A percentile compares a stretch with the other conserved stretches of the same genome.
These are phyloP conservation scores for Anolis sagrei DNA, from an alignment of 2,113 vertebrate genomes.

Conservation along the genomic window DNA sequence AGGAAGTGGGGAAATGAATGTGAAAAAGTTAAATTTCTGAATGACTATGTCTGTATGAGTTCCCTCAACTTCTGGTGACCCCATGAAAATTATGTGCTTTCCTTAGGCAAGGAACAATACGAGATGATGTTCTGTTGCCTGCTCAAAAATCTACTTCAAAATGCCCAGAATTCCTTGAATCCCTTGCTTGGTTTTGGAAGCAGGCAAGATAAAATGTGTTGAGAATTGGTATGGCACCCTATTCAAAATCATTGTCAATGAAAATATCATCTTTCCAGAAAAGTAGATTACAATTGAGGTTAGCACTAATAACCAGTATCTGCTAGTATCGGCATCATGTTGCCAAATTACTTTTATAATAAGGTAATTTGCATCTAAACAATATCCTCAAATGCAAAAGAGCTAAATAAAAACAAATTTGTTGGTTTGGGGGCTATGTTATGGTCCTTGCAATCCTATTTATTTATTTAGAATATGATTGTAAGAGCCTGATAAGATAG, in stretches of 20 bases:
- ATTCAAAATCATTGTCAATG: background rate
- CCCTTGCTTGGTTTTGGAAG: too few species aligned
- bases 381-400: background rate
- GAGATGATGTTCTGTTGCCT: too few species aligned
- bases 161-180: too few species aligned
- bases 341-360: background rate
- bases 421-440: background rate
- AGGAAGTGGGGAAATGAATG: too few species aligned
- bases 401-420: background rate
- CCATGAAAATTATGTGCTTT: too few species aligned
- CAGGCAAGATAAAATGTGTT: too few species aligned
- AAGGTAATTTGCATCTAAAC: background rate
- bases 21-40: too few species aligned
- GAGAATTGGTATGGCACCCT: background rate
- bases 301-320: background rate
- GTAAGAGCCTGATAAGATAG: constrained; percentile 1
- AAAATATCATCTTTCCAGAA: background rate
- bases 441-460: background rate
- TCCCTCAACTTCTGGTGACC: too few species aligned
- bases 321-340: background rate
- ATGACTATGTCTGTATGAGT: too few species aligned
- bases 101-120: too few species aligned
- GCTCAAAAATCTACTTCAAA: too few species aligned
- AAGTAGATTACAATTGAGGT: background rate
- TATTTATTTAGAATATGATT: background rate